phyloP scores from a whole-genome alignment of 1,140 invertebrate species.

The Amphibalanus amphitrite region DNA sequence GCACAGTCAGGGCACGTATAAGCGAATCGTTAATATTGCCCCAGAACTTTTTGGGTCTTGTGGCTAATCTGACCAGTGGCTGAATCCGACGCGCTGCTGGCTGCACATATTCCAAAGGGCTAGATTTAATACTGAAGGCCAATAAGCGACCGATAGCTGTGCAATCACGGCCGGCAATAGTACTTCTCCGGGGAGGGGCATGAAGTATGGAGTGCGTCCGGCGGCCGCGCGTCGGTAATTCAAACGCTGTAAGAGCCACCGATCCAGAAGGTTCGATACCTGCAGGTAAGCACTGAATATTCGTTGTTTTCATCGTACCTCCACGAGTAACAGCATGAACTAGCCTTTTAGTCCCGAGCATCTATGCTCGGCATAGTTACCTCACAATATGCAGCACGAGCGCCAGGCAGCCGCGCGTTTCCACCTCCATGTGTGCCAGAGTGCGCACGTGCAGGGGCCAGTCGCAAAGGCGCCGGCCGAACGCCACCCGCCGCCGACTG shows the following conservation, averaged over 20 bases:
- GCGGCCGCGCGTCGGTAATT: neutral
- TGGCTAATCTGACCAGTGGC: no score
- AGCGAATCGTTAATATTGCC: no score
- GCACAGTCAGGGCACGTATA: no score
- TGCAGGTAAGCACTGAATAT: neutral
- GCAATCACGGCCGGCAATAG: no score
- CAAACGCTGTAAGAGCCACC: neutral
- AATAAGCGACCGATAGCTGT: no score
- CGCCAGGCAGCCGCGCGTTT: slow-evolving; percentile 27
- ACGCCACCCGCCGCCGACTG: slow-evolving; percentile 30
- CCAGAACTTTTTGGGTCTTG: no score
- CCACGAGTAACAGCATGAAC: neutral
- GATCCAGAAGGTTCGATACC: neutral
- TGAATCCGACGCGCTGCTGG: no score
- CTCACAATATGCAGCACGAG: slow-evolving; percentile 24
- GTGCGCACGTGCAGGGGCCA: slow-evolving; percentile 37
- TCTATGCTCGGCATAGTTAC: no score
- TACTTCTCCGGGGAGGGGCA: no score
- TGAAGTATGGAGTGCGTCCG: no score
- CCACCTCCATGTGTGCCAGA: slow-evolving; percentile 34
- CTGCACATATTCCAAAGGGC: no score
- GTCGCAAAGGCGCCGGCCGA: slow-evolving; percentile 31
- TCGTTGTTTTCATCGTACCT: neutral
- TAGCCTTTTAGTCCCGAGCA: neutral
- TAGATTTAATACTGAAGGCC: no score